These are phyloP conservation scores for Adoxophyes honmai DNA, from an alignment of 1,140 invertebrate species.

Conservation along the genomic window DNA sequence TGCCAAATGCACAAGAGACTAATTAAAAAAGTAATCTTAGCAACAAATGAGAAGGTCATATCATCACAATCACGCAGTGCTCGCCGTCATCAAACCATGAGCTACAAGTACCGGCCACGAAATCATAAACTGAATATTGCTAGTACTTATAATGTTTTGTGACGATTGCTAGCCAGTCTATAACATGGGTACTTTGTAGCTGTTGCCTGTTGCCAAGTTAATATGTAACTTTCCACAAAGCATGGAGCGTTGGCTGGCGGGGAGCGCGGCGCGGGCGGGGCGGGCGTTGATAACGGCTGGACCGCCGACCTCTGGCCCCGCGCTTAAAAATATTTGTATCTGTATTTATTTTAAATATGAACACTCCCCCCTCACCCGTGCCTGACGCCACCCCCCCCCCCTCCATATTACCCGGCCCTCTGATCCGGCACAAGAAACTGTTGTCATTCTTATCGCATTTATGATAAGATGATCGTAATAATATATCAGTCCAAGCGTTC, in stretches of 20 bases:
- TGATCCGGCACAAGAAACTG: constrained; percentile 6
- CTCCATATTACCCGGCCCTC: not conserved
- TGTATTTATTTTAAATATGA: constrained; percentile 49
- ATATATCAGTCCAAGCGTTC: too few species aligned
- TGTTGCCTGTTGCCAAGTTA: constrained; percentile 6
- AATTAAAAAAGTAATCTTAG: too few species aligned
- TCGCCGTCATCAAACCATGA: too few species aligned
- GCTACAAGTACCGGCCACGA: too few species aligned
- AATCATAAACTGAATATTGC: too few species aligned
- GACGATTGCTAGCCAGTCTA: too few species aligned
- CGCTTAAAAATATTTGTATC: constrained; percentile 64
- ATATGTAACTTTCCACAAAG: constrained; percentile 13
- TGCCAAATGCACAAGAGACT: too few species aligned
- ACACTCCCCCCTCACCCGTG: constrained; percentile 15
- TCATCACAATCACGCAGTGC: too few species aligned
- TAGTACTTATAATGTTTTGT: too few species aligned
- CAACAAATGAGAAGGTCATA: too few species aligned
- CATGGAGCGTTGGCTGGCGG: not conserved
- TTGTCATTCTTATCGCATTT: not conserved
- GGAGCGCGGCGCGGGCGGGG: constrained; percentile 4
- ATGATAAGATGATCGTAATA: not conserved
- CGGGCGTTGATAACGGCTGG: constrained; percentile 42
- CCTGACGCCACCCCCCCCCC: constrained; percentile 9
- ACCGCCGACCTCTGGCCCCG: constrained; percentile 55
- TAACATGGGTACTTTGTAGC: too few species aligned